Evolutionary conservation across 2,888 invertebrate genomes (phyloP).

Genomic region (Orgyia antiqua): DNA sequence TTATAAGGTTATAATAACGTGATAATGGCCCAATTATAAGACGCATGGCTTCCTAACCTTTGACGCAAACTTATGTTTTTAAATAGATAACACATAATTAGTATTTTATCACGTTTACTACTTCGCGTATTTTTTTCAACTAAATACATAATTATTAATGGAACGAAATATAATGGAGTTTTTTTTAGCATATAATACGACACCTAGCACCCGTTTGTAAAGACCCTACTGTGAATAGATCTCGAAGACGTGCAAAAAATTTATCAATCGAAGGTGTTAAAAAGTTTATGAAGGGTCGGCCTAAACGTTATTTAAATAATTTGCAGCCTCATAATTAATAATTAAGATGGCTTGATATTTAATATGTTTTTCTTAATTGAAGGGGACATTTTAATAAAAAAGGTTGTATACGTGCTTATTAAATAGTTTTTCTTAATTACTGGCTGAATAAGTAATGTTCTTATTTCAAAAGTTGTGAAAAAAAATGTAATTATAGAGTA

Average conservation of each 20-base stretch:
- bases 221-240: constrained; percentile 29
- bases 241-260: constrained; percentile 31
- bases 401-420: constrained; percentile 55
- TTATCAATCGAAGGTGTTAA: constrained; percentile 58
- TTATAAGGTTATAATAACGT: too few relatives aligned
- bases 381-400: constrained; percentile 24
- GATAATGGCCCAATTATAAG: too few relatives aligned
- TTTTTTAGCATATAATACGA: too few relatives aligned
- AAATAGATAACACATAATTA: too few relatives aligned
- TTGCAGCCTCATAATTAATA: constrained; percentile 56
- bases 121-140: too few relatives aligned
- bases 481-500: constrained; percentile 1
- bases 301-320: constrained; percentile 39
- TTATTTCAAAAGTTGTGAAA: constrained; percentile 8
- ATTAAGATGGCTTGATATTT: constrained; percentile 53
- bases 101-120: too few relatives aligned
- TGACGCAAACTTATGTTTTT: too few relatives aligned
- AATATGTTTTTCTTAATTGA: constrained; percentile 32
- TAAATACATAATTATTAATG: too few relatives aligned
- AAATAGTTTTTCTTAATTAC: constrained; percentile 36
- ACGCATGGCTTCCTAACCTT: too few relatives aligned
- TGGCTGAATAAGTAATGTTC: constrained; percentile 8
- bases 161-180: too few relatives aligned
- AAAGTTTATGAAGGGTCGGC: constrained; percentile 47
- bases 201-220: constrained; percentile 12